Evolutionary conservation across 2,797 vertebrate genomes (phyloP).

Genomic region (Pyrocephalus nanus): DNA sequence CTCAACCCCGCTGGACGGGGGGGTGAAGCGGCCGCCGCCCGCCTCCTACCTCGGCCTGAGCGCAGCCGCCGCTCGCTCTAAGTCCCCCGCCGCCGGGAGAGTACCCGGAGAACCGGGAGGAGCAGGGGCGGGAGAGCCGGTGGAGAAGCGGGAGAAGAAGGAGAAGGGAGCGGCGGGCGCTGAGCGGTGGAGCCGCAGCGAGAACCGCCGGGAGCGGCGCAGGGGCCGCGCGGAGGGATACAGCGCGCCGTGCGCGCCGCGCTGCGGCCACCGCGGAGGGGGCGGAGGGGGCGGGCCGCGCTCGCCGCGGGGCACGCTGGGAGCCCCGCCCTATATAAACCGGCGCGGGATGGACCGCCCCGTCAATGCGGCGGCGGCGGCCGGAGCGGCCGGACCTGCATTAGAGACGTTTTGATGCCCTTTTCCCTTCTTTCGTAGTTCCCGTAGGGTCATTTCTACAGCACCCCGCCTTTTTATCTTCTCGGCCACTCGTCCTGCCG

Average conservation of each 20-base stretch:
- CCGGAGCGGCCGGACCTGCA: too few relatives aligned
- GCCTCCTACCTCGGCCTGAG: background rate
- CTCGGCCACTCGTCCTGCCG: rapidly evolving
- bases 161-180: too few relatives aligned
- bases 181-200: too few relatives aligned
- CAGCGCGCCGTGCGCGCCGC: background rate
- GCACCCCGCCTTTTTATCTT: rapidly evolving
- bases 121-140: too few relatives aligned
- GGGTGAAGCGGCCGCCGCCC: background rate
- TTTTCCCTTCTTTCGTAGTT: too few relatives aligned
- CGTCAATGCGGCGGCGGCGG: background rate
- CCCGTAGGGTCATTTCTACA: background rate
- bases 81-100: background rate
- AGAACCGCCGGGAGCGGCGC: too few relatives aligned
- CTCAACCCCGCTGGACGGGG: background rate
- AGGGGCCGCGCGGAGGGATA: background rate
- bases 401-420: too few relatives aligned
- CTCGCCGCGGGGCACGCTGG: too few relatives aligned
- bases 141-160: too few relatives aligned
- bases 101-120: too few relatives aligned
- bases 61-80: background rate
- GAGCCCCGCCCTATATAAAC: background rate
- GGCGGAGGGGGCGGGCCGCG: too few relatives aligned
- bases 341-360: rapidly evolving
- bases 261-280: background rate